phyloP scores from a whole-genome alignment of 2,888 invertebrate genomes.

The Nemurella pictetii region DNA sequence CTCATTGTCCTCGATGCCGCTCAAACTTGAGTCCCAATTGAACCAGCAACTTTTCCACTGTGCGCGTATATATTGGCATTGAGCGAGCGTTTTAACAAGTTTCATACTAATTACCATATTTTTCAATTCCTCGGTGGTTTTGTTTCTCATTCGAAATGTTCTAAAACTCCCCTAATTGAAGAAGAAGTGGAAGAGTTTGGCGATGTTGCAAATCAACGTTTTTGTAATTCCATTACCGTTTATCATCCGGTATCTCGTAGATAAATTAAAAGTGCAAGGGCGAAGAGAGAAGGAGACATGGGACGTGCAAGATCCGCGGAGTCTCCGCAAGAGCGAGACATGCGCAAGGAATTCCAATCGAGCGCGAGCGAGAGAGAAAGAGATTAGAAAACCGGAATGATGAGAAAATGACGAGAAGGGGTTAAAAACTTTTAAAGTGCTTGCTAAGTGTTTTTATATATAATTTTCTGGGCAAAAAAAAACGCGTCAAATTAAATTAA shows the following conservation, averaged over 20 bases:
- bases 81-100: not conserved
- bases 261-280: constrained; percentile 38
- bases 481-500: constrained; percentile 3
- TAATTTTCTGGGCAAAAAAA: not conserved
- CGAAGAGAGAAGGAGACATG: constrained; percentile 13
- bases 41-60: not conserved
- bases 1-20: not conserved
- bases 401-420: constrained; percentile 23
- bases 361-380: not conserved
- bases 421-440: constrained; percentile 31
- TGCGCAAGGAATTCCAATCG: too few relatives aligned
- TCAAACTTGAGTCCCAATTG: not conserved
- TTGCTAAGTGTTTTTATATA: constrained; percentile 35
- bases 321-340: too few relatives aligned
- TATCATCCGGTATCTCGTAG: constrained; percentile 39
- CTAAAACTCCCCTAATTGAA: constrained; percentile 25
- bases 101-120: constrained; percentile 9
- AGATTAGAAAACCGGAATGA: constrained; percentile 16
- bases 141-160: constrained; percentile 31
- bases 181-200: constrained; percentile 19
- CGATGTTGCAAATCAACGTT: constrained; percentile 22
- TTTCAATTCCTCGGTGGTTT: constrained; percentile 18
- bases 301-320: not conserved
- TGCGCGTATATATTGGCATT: not conserved
- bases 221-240: constrained; percentile 39